Conservation (phyloP, 2,113 vertebrate genomes). For the Myxocyprinus asiaticus region DNA sequence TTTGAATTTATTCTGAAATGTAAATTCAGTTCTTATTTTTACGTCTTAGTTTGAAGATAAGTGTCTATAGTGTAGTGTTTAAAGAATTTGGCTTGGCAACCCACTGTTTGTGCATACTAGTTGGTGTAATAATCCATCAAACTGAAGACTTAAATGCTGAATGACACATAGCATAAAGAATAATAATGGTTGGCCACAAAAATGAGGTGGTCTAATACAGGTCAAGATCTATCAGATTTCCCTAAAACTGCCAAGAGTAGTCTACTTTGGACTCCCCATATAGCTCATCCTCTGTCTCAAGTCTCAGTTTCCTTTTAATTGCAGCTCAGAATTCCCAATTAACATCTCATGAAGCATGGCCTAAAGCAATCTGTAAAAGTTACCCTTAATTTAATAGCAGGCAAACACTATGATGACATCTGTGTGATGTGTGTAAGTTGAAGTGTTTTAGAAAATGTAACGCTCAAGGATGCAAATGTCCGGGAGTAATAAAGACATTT, state of each 20-base stretch:
- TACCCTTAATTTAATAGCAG: not conserved
- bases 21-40: too few species aligned
- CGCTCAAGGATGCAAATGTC: not conserved
- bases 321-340: not conserved
- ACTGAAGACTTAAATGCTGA: too few species aligned
- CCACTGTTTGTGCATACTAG: too few species aligned
- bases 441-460: not conserved
- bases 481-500: constrained; percentile 31
- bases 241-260: constrained; percentile 11
- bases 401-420: too few species aligned
- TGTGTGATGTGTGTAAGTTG: not conserved
- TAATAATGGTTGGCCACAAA: too few species aligned
- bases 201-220: too few species aligned
- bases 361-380: not conserved
- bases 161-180: too few species aligned
- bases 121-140: too few species aligned
- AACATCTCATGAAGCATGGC: constrained; percentile 10
- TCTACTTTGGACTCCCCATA: constrained; percentile 1
- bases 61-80: too few species aligned
- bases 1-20: too few species aligned
- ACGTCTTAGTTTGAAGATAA: too few species aligned
- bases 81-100: too few species aligned
- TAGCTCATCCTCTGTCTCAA: not conserved
- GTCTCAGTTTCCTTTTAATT: not conserved
- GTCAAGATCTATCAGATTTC: not conserved